phyloP scores from a whole-genome alignment of 2,797 vertebrate genomes.

The Podargus strigoides region DNA sequence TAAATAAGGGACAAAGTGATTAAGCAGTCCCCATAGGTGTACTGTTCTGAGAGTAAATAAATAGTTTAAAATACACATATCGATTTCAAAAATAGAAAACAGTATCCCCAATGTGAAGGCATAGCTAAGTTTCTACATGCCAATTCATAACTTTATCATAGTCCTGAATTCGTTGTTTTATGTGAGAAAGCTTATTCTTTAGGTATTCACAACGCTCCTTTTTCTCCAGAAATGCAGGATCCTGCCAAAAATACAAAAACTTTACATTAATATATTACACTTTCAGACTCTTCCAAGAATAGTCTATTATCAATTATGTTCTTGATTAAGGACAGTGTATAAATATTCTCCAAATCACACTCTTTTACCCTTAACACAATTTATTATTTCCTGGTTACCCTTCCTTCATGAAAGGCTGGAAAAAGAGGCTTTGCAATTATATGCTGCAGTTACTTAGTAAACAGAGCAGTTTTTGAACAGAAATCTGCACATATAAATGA shows the following conservation, averaged over 20 bases:
- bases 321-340: background rate
- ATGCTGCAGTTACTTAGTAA: background rate
- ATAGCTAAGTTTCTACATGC: constrained; percentile 76
- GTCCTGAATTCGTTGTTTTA: constrained; percentile 95
- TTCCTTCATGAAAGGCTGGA: background rate
- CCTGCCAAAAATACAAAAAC: constrained; percentile 72
- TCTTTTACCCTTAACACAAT: background rate
- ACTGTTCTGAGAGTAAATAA: constrained; percentile 57
- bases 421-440: background rate
- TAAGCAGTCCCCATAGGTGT: constrained; percentile 1
- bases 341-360: background rate
- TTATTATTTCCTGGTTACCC: background rate
- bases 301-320: background rate
- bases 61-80: constrained; percentile 37
- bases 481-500: background rate
- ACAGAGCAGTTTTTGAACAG: background rate
- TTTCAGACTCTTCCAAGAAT: background rate
- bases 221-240: constrained; percentile 93
- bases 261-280: background rate
- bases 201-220: constrained; percentile 96
- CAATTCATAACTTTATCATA: constrained; percentile 96
- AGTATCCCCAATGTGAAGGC: background rate
- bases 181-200: constrained; percentile 95
- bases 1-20: background rate
- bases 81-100: background rate